These are phyloP conservation scores for Aplidium turbinatum DNA, from an alignment of 23 tunicate species.

Conservation along the genomic window DNA sequence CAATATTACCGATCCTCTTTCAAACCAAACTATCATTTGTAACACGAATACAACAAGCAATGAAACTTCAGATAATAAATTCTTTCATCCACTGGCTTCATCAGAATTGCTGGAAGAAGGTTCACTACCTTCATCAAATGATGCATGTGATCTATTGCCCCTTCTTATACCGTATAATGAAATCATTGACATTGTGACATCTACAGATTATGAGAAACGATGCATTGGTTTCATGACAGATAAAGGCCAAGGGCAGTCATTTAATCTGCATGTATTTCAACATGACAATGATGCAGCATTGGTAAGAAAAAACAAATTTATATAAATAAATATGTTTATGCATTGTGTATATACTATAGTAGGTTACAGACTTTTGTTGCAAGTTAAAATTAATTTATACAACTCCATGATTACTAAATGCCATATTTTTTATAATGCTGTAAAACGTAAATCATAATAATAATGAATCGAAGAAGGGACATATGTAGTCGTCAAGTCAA, in stretches of 20 bases:
- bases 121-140: background rate
- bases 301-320: no score
- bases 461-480: no score
- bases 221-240: conserved; percentile 1
- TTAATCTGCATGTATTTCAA: conserved; percentile 16
- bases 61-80: background rate
- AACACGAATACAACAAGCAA: background rate
- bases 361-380: no score
- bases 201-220: conserved; percentile 25
- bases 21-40: background rate
- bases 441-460: no score
- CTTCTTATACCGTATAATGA: conserved; percentile 13
- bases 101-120: background rate
- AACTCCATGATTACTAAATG: no score
- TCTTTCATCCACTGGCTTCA: conserved; percentile 12
- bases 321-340: no score
- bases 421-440: no score
- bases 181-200: conserved; percentile 36
- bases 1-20: background rate
- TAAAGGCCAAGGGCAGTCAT: background rate
- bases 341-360: no score
- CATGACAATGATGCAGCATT: background rate
- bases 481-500: no score
- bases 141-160: conserved; percentile 7
- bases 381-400: no score